These are phyloP conservation scores for Carabus problematicus DNA, from an alignment of 2,888 invertebrate genomes.

Conservation along the genomic window DNA sequence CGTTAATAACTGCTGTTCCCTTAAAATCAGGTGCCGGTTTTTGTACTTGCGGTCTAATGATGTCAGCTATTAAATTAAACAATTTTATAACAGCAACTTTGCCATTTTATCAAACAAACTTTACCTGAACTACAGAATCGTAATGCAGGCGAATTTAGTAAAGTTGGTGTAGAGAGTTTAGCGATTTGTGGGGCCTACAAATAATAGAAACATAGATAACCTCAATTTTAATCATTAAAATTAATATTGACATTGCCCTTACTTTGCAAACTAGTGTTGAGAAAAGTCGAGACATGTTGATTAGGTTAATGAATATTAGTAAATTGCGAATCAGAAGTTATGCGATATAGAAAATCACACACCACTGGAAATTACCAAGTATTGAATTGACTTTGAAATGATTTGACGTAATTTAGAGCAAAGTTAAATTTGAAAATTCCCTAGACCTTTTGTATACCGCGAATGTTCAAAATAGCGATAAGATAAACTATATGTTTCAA, in stretches of 20 bases:
- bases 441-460: no score
- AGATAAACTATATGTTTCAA: no score
- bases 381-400: constrained; percentile 11
- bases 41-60: constrained; percentile 68
- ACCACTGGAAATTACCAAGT: no score
- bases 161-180: constrained; percentile 18
- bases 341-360: background rate
- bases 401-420: constrained; percentile 1
- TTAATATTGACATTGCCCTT: constrained; percentile 6
- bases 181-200: constrained; percentile 30
- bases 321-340: background rate
- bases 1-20: constrained; percentile 84
- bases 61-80: constrained; percentile 7
- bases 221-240: constrained; percentile 17
- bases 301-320: constrained; percentile 9
- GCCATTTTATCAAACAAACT: background rate
- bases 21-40: constrained; percentile 85
- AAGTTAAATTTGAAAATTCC: no score
- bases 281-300: constrained; percentile 32
- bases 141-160: constrained; percentile 30
- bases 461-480: no score
- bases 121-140: constrained; percentile 23
- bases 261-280: constrained; percentile 26
- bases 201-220: background rate
- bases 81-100: background rate